These are phyloP conservation scores for Hypotaenidia okinawae DNA, from an alignment of 2,797 vertebrate species.

Conservation along the genomic window DNA sequence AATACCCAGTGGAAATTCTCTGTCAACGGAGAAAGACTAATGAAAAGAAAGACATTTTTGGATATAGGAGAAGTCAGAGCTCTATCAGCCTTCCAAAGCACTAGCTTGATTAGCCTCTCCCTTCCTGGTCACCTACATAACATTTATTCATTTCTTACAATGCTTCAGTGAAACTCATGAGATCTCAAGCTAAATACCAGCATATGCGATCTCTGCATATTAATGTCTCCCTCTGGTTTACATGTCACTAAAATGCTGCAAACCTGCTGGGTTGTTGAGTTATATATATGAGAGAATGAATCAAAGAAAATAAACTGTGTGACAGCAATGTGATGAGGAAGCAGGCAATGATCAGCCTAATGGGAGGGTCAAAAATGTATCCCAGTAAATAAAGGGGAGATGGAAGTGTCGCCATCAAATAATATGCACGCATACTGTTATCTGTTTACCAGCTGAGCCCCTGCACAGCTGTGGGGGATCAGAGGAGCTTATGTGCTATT, in stretches of 20 bases:
- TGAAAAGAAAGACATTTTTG: not conserved
- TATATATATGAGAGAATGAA: not conserved
- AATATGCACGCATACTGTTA: not conserved
- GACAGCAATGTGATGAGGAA: not conserved
- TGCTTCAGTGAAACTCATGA: not conserved
- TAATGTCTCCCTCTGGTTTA: conserved; percentile 15
- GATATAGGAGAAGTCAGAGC: not conserved
- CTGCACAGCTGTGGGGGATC: not conserved
- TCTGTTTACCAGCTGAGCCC: not conserved
- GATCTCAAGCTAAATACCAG: not conserved
- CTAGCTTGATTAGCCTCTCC: not conserved
- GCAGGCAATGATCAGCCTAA: not conserved
- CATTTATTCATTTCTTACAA: not conserved
- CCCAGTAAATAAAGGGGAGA: not conserved
- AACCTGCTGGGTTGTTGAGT: not conserved
- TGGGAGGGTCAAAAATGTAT: not conserved
- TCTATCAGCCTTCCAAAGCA: not conserved
- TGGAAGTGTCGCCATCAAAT: not conserved
- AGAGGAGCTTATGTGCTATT: not conserved
- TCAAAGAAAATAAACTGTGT: not conserved
- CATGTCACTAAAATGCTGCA: not conserved
- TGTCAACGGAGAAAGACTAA: conserved; percentile 1
- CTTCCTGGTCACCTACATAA: not conserved
- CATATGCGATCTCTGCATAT: not conserved
- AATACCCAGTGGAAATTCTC: not conserved